Conservation (phyloP, 2,113 vertebrate genomes). For the Petrocephalus microphthalmus region DNA sequence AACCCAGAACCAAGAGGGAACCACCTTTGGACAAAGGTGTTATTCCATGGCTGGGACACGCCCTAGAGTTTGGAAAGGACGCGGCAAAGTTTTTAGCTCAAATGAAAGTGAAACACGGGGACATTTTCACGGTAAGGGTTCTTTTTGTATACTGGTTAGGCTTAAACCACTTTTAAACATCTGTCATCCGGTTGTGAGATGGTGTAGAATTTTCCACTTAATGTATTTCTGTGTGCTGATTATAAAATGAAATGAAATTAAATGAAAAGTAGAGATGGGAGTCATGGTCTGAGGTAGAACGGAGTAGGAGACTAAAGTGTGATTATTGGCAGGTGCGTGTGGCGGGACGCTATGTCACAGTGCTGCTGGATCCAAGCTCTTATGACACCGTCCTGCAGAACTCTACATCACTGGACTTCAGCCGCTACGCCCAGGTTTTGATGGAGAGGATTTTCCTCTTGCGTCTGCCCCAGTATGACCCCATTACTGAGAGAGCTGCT, state of each 20-base stretch:
- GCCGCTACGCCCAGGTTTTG: constrained; percentile 65
- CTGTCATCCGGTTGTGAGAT: background rate
- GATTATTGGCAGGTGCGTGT: constrained; percentile 60
- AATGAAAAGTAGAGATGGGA: background rate
- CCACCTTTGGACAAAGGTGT: constrained; percentile 74
- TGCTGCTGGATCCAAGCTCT: constrained; percentile 75
- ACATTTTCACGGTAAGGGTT: constrained; percentile 76
- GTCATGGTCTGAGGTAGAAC: background rate
- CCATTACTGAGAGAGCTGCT: constrained; percentile 53
- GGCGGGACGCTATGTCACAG: constrained; percentile 69
- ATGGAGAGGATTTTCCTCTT: constrained; percentile 81
- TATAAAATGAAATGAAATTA: too few relatives aligned
- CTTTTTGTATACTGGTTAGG: background rate
- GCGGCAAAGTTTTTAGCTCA: constrained; percentile 68
- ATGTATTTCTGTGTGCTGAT: background rate
- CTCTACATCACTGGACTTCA: constrained; percentile 63
- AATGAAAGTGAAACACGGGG: constrained; percentile 76
- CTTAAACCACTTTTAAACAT: background rate
- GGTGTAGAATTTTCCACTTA: background rate
- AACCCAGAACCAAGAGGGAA: constrained; percentile 60
- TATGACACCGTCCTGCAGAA: constrained; percentile 67
- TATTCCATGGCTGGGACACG: constrained; percentile 78
- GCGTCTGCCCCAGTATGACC: constrained; percentile 59
- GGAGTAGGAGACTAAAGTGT: background rate
- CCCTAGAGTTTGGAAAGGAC: constrained; percentile 77